Conservation (phyloP, 2,113 vertebrate species). For the Notarius quadriscutis region DNA sequence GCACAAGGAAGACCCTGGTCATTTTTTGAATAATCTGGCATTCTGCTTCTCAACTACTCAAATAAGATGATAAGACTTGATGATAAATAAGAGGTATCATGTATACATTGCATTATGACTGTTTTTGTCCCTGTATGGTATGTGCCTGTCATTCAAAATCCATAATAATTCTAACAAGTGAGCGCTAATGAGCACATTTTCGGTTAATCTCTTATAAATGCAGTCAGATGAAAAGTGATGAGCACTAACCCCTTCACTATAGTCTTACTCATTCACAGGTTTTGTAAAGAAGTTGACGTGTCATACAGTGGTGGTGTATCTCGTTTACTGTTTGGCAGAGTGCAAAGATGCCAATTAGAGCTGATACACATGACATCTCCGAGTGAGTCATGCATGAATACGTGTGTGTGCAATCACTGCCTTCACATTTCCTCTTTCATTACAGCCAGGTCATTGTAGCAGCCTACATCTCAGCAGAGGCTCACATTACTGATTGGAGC, state of each 20-base stretch:
- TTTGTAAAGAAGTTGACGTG: background rate
- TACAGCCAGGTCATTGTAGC: conserved; percentile 21
- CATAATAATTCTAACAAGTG: background rate
- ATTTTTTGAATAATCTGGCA: too few relatives aligned
- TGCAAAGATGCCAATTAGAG: conserved; percentile 15
- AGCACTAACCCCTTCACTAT: background rate
- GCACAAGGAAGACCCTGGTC: too few relatives aligned
- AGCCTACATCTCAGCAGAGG: conserved; percentile 4
- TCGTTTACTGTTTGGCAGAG: conserved; percentile 16
- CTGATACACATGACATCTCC: background rate
- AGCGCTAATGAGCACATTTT: background rate
- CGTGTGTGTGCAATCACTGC: background rate
- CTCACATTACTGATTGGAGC: conserved; percentile 30
- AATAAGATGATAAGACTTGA: background rate
- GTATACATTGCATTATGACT: background rate
- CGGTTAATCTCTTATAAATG: background rate
- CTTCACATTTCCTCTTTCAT: conserved; percentile 27
- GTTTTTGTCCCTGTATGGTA: too few relatives aligned
- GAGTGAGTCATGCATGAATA: background rate
- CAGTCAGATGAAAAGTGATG: background rate
- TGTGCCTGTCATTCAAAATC: background rate
- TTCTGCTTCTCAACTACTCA: background rate
- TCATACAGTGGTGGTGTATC: background rate
- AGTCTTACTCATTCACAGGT: conserved; percentile 1
- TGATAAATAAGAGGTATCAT: background rate